Conservation (phyloP, 2,888 invertebrate genomes). For the Marronus borbonicus region DNA sequence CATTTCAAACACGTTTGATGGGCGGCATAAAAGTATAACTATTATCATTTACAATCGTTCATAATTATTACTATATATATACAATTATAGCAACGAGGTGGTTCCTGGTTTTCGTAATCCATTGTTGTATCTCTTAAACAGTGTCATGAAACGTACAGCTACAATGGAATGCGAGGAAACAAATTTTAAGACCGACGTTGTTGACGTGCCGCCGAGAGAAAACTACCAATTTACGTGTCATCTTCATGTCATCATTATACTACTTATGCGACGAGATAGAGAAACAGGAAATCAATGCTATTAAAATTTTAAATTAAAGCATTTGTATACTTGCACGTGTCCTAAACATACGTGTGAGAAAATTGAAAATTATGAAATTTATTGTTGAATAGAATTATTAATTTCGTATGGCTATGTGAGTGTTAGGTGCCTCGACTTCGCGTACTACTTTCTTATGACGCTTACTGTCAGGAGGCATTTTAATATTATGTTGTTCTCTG, state of each 20-base stretch:
- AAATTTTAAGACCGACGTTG: conserved; percentile 5
- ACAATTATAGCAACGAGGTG: conserved; percentile 9
- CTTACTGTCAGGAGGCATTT: conserved; percentile 31
- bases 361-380: conserved; percentile 42
- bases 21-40: conserved; percentile 28
- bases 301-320: conserved; percentile 34
- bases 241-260: conserved; percentile 28
- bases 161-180: conserved; percentile 40
- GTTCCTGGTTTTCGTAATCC: conserved; percentile 32
- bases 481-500: neutral
- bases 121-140: conserved; percentile 26
- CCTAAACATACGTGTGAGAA: conserved; percentile 4
- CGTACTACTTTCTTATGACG: conserved; percentile 4
- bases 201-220: conserved; percentile 10
- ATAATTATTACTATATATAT: neutral
- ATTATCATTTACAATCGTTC: conserved; percentile 3
- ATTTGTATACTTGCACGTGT: conserved; percentile 23
- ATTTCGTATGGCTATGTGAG: conserved; percentile 12
- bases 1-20: conserved; percentile 1
- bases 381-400: conserved; percentile 5
- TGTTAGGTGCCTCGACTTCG: neutral
- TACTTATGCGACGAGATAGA: neutral
- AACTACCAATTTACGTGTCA: conserved; percentile 40
- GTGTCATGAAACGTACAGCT: conserved; percentile 2
- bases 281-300: conserved; percentile 21